Evolutionary conservation across 2,888 invertebrate genomes (phyloP).

Genomic region (Fissipunctia ypsillon): DNA sequence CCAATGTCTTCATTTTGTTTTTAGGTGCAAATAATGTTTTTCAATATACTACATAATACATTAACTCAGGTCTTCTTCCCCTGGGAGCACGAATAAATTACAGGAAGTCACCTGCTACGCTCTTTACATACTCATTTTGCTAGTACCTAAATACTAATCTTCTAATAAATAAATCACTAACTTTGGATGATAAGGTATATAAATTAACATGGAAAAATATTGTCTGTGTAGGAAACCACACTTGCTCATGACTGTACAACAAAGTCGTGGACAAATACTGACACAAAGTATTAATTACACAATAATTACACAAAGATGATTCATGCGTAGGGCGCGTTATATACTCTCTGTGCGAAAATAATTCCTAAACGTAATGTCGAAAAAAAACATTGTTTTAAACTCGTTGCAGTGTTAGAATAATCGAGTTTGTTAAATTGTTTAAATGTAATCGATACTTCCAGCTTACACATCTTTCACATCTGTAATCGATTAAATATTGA

Average conservation of each 20-base stretch:
- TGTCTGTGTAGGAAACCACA: too few relatives aligned
- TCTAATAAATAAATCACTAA: neutral
- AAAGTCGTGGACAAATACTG: too few relatives aligned
- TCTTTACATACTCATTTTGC: neutral
- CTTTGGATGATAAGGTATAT: neutral
- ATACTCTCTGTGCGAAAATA: too few relatives aligned
- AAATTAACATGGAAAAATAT: neutral
- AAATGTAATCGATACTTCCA: neutral
- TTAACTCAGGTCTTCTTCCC: neutral
- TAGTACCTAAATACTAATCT: neutral
- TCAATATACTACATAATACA: neutral
- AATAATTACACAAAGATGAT: too few relatives aligned
- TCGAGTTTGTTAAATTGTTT: neutral
- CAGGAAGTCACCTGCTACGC: neutral
- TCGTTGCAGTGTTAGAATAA: neutral
- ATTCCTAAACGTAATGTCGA: too few relatives aligned
- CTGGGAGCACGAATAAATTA: neutral
- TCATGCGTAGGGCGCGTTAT: too few relatives aligned
- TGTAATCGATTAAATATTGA: neutral
- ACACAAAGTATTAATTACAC: too few relatives aligned
- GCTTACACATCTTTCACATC: neutral
- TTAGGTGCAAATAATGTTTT: neutral
- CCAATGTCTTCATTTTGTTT: neutral
- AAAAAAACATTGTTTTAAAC: too few relatives aligned
- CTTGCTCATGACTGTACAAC: neutral